A percentile compares a stretch with the other conserved stretches of the same genome.
These are phyloP conservation scores for Acrocyrtus sp. DNA, from an alignment of 2,888 invertebrate species.

Conservation along the genomic window DNA sequence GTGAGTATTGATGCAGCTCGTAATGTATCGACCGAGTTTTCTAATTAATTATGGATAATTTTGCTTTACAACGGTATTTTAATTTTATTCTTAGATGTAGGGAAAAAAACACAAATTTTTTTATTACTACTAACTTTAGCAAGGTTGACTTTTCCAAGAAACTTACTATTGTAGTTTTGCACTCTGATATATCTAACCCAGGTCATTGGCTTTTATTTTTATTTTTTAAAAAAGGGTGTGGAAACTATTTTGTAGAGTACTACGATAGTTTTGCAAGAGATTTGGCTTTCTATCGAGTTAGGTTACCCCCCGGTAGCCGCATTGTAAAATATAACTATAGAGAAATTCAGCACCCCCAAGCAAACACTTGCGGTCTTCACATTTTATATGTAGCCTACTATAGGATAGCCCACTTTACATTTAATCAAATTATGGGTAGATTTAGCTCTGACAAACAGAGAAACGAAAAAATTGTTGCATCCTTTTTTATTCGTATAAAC, in stretches of 20 bases:
- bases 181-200: neutral
- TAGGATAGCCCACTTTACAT: neutral
- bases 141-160: neutral
- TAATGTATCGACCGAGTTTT: neutral
- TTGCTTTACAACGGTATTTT: neutral
- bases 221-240: neutral
- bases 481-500: too few relatives aligned
- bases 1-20: neutral
- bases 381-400: neutral
- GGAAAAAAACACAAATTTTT: neutral
- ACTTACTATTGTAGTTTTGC: neutral
- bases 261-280: too few relatives aligned
- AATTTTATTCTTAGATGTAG: neutral
- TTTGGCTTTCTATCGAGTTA: too few relatives aligned
- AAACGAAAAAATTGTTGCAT: too few relatives aligned
- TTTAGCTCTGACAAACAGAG: too few relatives aligned
- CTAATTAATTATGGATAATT: neutral
- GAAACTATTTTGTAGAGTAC: neutral
- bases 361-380: too few relatives aligned
- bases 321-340: too few relatives aligned
- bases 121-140: neutral
- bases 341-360: too few relatives aligned
- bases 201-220: neutral
- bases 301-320: too few relatives aligned
- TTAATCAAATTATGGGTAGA: too few relatives aligned